Evolutionary conservation across 2,888 invertebrate genomes (phyloP).

Genomic region (Nemurella pictetii): DNA sequence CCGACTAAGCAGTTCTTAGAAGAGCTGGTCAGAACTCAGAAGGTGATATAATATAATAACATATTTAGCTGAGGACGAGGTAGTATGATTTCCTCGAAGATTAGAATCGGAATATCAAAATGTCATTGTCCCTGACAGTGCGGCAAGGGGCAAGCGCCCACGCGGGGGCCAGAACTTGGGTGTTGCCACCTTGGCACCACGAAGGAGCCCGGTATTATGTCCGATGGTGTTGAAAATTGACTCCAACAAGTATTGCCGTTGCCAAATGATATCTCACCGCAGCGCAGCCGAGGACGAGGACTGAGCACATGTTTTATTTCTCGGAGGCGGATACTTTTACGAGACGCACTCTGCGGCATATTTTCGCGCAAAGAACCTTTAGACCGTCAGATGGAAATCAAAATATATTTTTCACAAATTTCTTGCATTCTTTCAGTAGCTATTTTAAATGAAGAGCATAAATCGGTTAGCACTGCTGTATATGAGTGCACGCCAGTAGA

Average conservation of each 20-base stretch:
- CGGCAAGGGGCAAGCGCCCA: neutral
- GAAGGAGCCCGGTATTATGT: neutral
- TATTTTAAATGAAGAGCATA: neutral
- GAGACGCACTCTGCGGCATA: neutral
- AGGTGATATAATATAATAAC: neutral
- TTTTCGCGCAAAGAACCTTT: neutral
- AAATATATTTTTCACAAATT: neutral
- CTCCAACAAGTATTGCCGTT: neutral
- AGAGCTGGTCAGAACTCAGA: neutral
- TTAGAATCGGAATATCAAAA: neutral
- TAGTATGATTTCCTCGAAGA: neutral
- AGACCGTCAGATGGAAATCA: neutral
- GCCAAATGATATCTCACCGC: neutral
- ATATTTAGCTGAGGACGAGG: neutral
- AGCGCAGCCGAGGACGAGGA: neutral
- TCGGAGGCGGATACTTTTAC: neutral
- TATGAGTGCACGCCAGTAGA: neutral
- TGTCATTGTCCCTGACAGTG: neutral
- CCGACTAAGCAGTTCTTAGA: neutral
- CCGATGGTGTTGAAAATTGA: neutral
- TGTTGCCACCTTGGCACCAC: neutral
- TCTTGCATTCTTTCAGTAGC: neutral
- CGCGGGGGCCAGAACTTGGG: neutral
- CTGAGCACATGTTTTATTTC: neutral
- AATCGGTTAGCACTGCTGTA: neutral